These are phyloP conservation scores for Cosmorhoe ocellata DNA, from an alignment of 2,888 invertebrate genomes.

Conservation along the genomic window DNA sequence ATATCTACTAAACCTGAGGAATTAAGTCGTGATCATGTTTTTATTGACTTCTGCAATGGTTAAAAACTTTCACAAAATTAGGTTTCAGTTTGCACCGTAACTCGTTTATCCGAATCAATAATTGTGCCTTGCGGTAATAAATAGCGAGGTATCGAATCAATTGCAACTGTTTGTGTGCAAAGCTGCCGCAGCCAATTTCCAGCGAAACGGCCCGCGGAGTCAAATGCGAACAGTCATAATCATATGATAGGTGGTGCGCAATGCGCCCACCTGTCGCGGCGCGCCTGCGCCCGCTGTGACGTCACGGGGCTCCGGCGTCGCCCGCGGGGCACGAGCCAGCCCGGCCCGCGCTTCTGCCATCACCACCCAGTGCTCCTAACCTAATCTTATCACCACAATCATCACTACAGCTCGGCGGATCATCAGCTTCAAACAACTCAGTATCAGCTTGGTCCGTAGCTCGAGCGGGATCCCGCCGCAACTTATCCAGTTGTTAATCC, in stretches of 20 bases:
- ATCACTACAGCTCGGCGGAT: slow-evolving; percentile 23
- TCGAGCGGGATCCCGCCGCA: slow-evolving; percentile 46
- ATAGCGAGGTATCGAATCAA: slow-evolving; percentile 31
- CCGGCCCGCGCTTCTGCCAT: slow-evolving; percentile 33
- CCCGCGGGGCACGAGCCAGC: slow-evolving; percentile 39
- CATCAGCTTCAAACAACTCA: slow-evolving; percentile 28
- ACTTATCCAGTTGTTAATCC: slow-evolving; percentile 78
- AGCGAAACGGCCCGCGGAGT: slow-evolving; percentile 37
- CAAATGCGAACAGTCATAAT: slow-evolving; percentile 77
- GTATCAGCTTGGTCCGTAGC: not conserved
- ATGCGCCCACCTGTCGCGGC: slow-evolving; percentile 79
- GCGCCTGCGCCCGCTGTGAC: slow-evolving; percentile 78
- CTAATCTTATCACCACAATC: slow-evolving; percentile 53
- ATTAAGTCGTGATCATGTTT: too few relatives aligned
- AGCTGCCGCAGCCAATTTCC: slow-evolving; percentile 24
- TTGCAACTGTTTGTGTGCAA: slow-evolving; percentile 35
- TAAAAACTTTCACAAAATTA: too few relatives aligned
- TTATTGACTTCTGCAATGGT: too few relatives aligned
- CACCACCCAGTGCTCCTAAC: slow-evolving; percentile 64
- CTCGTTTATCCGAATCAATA: not conserved
- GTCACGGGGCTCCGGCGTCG: slow-evolving; percentile 50
- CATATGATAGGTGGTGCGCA: slow-evolving; percentile 80
- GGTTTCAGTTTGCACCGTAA: too few relatives aligned
- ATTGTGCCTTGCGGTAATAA: slow-evolving; percentile 2
- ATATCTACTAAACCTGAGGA: too few relatives aligned